Evolutionary conservation across 2,113 vertebrate genomes (phyloP).

Genomic region (human (Homo sapiens)): GRCh38 chr2:82356501-82357000

Average conservation of each 20-base stretch:
- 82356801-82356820: background rate
- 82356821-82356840: background rate
- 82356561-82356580: background rate
- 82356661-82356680: background rate
- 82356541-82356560: too few species aligned
- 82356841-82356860: background rate
- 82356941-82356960: too few species aligned
- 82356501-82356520: background rate
- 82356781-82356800: background rate
- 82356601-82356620: background rate
- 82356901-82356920: too few species aligned
- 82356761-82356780: background rate
- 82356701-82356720: background rate
- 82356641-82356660: background rate
- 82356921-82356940: too few species aligned
- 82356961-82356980: too few species aligned
- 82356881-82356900: background rate
- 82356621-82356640: background rate
- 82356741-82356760: background rate
- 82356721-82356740: background rate
- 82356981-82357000: too few species aligned
- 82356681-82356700: background rate
- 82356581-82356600: background rate
- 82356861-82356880: background rate
- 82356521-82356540: background rate